Percentiles rank a stretch among this genome's conserved stretches.
These are phyloP conservation scores for Tenthredo notha DNA, from an alignment of 2,888 invertebrate genomes.

Conservation along the genomic window DNA sequence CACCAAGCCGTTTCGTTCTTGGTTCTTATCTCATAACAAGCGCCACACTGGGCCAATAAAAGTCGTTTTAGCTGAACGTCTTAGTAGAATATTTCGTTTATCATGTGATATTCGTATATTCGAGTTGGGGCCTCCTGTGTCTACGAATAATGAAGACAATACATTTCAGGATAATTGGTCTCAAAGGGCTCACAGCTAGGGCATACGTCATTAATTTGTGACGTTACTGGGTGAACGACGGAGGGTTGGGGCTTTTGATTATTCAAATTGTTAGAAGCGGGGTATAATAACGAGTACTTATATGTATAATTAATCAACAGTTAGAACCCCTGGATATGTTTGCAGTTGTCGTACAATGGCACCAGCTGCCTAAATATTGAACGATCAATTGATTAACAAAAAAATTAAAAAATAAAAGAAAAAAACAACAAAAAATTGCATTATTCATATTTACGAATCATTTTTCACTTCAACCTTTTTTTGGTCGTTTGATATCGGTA, in stretches of 20 bases:
- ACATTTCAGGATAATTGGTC: slow-evolving; percentile 35
- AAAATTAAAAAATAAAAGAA: background rate
- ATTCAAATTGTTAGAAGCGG: slow-evolving; percentile 22
- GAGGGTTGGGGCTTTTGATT: slow-evolving; percentile 22
- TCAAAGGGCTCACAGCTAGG: background rate
- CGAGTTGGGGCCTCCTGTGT: background rate
- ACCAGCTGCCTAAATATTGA: slow-evolving; percentile 15
- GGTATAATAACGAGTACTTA: slow-evolving; percentile 41
- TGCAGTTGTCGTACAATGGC: slow-evolving; percentile 16
- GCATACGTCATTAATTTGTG: slow-evolving; percentile 31
- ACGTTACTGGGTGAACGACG: background rate
- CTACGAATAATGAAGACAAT: slow-evolving; percentile 14
- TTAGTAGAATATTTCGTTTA: slow-evolving; percentile 10
- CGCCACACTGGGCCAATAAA: slow-evolving; percentile 29
- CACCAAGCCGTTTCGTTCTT: slow-evolving; percentile 6
- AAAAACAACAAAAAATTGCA: background rate
- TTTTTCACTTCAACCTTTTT: background rate
- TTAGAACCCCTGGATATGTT: background rate
- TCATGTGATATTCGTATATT: slow-evolving; percentile 9
- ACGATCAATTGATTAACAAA: background rate
- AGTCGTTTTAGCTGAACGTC: slow-evolving; percentile 22
- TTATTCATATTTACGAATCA: slow-evolving; percentile 11
- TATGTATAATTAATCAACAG: slow-evolving; percentile 37
- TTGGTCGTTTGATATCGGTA: background rate
- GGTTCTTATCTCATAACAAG: slow-evolving; percentile 21